These are phyloP conservation scores for Hoplostethus atlanticus DNA, from an alignment of 2,797 vertebrate species.

Conservation along the genomic window DNA sequence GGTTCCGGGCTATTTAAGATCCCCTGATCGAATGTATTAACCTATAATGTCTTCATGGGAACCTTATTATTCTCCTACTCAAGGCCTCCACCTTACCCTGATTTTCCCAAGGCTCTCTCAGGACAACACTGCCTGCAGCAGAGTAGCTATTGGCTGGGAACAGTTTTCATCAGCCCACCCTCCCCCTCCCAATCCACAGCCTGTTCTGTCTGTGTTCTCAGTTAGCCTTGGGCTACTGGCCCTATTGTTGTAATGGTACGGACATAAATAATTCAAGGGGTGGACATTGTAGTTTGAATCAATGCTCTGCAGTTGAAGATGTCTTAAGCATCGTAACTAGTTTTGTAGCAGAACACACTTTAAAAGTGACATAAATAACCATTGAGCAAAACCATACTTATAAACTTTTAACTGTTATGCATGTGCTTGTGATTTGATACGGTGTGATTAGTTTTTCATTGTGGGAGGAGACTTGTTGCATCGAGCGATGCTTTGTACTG, in stretches of 20 bases:
- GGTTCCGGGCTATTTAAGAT: conserved; percentile 26
- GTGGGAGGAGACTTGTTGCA: too few relatives aligned
- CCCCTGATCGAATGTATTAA: conserved; percentile 46
- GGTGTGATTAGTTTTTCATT: too few relatives aligned
- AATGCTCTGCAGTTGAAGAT: conserved; percentile 4
- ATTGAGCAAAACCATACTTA: not conserved
- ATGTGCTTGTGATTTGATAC: too few relatives aligned
- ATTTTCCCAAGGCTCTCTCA: conserved; percentile 46
- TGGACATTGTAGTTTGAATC: conserved; percentile 31
- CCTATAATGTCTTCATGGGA: conserved; percentile 41
- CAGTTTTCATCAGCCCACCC: conserved; percentile 31
- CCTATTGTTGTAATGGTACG: conserved; percentile 36
- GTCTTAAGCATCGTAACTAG: not conserved
- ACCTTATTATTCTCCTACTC: conserved; percentile 39
- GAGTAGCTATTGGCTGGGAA: conserved; percentile 40
- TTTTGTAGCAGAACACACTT: not conserved
- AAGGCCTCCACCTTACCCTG: conserved; percentile 36
- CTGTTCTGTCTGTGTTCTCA: conserved; percentile 54
- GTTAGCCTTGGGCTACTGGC: conserved; percentile 59
- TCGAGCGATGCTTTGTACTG: too few relatives aligned
- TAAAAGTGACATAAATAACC: not conserved
- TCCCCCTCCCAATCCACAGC: conserved; percentile 44
- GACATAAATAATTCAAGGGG: conserved; percentile 45
- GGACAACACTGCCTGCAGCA: conserved; percentile 54
- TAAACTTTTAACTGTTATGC: too few relatives aligned